Evolutionary conservation across 92 coral and sea anemone species (phyloP), one percentile per base, ranked within the genome.

Genomic region (Paramuricea clavata): DNA sequence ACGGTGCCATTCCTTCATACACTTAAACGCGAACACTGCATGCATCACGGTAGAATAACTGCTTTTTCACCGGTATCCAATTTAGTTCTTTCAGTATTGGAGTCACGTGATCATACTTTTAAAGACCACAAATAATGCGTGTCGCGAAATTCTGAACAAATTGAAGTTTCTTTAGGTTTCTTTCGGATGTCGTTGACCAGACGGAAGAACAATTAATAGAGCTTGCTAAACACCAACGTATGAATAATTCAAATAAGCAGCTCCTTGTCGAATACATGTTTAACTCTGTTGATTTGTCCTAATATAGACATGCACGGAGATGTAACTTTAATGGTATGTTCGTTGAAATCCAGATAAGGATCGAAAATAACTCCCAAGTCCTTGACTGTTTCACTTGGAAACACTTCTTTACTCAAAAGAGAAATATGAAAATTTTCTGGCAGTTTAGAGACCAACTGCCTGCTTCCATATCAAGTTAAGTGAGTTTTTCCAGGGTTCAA

Each of bases 181-280:
- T 31, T 10, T 23, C 86, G 30, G 81, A 19, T 34, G 86, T 81
- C 44, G 35, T 82, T 28, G 87, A 64, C 87, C 87, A 69, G 22
- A 67, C 81, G 74, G 87, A 74, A 50, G 83, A 85, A 33, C 83
- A 73, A 28, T n/a, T 85, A 85, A 74, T 31, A 85, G 34, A 85
- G 32, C 71, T 85, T 85, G 57, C 88, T 85, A 85, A 75, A 74
- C 41, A 85, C 88, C 43, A 85, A 42, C 16, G 84, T 19, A 39
- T 82, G 41, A 22, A 82, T 82, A 16, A 82, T 82, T 16, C 65
- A 65, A 32, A 82, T 44, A 54, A 85, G 72, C 54, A 56, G 19
- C 9, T 74, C 56, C 76, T 57, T 54, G 7, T 35, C 32, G 22
- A 78, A 78, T 32, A 54, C 26, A 31, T 25, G 73, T 52, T 78